These are phyloP conservation scores for Therioaphis trifolii DNA, from an alignment of 2,888 invertebrate genomes.

Conservation along the genomic window DNA sequence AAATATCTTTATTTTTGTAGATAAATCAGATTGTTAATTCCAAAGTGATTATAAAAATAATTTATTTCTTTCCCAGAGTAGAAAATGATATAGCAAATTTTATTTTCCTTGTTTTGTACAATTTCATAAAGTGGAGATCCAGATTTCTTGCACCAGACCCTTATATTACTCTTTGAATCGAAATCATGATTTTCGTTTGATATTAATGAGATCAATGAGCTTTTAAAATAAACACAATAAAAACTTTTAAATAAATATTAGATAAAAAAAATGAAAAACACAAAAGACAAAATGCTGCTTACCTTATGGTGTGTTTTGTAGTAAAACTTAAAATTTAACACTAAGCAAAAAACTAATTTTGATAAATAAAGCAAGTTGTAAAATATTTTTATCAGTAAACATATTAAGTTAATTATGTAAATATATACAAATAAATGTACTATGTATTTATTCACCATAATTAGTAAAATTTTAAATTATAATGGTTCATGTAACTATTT, in stretches of 20 bases:
- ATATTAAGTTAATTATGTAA: neutral
- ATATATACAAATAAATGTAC: too few relatives aligned
- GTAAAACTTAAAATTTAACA: slow-evolving; percentile 20
- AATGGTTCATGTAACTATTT: neutral
- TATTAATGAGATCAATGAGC: neutral
- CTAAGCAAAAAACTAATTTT: neutral
- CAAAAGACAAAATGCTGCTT: slow-evolving; percentile 17
- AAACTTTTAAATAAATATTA: neutral
- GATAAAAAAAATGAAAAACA: slow-evolving; percentile 9
- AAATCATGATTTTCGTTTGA: neutral
- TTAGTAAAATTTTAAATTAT: neutral
- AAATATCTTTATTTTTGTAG: too few relatives aligned
- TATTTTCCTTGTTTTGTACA: too few relatives aligned
- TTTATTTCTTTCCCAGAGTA: too few relatives aligned
- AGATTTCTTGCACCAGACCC: too few relatives aligned
- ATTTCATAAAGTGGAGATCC: too few relatives aligned
- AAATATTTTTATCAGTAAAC: neutral
- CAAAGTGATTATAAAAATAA: too few relatives aligned
- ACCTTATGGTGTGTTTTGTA: slow-evolving; percentile 23
- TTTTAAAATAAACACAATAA: too few relatives aligned
- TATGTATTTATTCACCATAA: neutral
- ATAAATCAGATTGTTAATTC: too few relatives aligned
- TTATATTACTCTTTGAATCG: too few relatives aligned
- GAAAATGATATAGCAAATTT: too few relatives aligned
- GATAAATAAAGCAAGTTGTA: neutral